A percentile compares a stretch with the other conserved stretches of the same genome.
phyloP scores from a whole-genome alignment of 2,113 vertebrate species.

The Morphnarchus princeps region DNA sequence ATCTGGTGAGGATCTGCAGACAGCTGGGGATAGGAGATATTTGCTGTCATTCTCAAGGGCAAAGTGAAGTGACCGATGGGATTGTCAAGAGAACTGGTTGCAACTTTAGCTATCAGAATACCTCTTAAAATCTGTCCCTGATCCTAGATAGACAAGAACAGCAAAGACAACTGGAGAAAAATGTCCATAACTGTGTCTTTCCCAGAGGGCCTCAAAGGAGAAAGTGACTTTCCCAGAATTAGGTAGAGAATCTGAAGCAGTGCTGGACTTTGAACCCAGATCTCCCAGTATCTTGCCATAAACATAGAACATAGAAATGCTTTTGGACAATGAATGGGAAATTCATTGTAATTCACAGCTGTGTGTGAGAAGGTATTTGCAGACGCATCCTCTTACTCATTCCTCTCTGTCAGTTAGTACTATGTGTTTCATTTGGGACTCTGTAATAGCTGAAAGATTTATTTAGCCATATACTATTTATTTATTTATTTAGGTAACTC shows the following conservation, averaged over 20 bases:
- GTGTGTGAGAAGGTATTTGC: background rate
- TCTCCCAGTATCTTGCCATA: background rate
- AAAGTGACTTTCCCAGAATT: background rate
- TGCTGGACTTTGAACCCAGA: background rate
- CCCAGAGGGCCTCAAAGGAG: background rate
- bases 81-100: background rate
- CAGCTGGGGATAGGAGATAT: background rate
- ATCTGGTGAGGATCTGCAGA: background rate
- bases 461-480: background rate
- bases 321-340: background rate
- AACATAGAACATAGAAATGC: background rate
- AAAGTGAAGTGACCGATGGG: background rate
- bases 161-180: background rate
- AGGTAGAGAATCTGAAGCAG: background rate
- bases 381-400: background rate
- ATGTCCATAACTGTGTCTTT: background rate
- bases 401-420: background rate
- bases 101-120: background rate
- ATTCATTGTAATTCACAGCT: background rate
- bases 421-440: background rate
- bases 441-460: conserved; percentile 3
- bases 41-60: background rate
- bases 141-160: background rate
- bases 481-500: conserved; percentile 38
- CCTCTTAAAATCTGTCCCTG: background rate